Evolutionary conservation across 2,888 invertebrate genomes (phyloP).

Genomic region (Amblyjoppa proteus): DNA sequence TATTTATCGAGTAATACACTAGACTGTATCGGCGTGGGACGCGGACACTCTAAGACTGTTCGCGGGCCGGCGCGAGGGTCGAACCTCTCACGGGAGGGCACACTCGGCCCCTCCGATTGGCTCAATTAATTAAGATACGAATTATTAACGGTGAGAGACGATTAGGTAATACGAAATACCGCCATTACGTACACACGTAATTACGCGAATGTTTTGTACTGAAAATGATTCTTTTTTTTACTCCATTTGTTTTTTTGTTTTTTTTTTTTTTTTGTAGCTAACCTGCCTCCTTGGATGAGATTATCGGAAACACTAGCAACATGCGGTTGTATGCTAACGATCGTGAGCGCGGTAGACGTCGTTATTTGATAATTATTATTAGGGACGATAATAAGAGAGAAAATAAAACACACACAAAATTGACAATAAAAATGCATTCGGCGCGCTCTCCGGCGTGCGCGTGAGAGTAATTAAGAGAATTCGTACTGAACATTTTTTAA

Average conservation of each 20-base stretch:
- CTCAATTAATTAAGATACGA: conserved; percentile 80
- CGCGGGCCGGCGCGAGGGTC: conserved; percentile 29
- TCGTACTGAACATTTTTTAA: conserved; percentile 38
- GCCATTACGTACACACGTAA: conserved; percentile 44
- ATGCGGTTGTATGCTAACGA: conserved; percentile 69
- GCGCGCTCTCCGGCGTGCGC: conserved; percentile 24
- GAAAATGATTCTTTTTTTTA: conserved; percentile 42
- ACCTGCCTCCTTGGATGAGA: conserved; percentile 81
- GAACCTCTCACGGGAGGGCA: conserved; percentile 63
- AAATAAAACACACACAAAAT: conserved; percentile 45
- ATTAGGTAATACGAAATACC: conserved; percentile 29
- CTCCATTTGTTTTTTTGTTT: conserved; percentile 40
- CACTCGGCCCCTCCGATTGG: conserved; percentile 77
- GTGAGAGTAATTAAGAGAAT: conserved; percentile 50
- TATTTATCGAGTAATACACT: conserved; percentile 56
- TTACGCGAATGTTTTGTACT: conserved; percentile 60
- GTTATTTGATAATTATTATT: conserved; percentile 57
- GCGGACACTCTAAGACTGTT: conserved; percentile 60
- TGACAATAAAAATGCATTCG: conserved; percentile 56
- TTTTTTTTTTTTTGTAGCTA: conserved; percentile 58
- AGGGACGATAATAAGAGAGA: conserved; percentile 45
- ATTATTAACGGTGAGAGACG: conserved; percentile 66
- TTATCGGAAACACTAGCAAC: conserved; percentile 77
- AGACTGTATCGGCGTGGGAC: conserved; percentile 25
- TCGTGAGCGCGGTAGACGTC: conserved; percentile 67